phyloP scores from a whole-genome alignment of 2,113 vertebrate species.

The Chloropsis hardwickii region DNA sequence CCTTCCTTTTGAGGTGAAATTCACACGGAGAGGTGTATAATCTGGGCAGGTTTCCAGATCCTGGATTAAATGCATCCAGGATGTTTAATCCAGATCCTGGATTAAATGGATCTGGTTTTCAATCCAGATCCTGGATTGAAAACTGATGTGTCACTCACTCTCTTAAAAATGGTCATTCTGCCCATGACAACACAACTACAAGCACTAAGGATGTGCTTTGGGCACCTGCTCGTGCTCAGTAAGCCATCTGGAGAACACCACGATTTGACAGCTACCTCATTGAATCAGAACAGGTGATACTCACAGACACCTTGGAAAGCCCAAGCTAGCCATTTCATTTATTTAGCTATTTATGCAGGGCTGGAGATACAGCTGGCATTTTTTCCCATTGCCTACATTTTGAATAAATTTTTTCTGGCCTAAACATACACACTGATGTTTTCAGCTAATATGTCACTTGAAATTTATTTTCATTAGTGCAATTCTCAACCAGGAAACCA shows the following conservation, averaged over 20 bases:
- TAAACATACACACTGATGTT: neutral
- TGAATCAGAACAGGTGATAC: neutral
- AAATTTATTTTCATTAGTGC: constrained; percentile 2
- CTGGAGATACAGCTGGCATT: neutral
- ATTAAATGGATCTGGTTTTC: no score
- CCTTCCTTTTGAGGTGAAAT: neutral
- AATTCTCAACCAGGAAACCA: neutral
- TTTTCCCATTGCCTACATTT: neutral
- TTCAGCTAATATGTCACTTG: neutral
- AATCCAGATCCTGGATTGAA: no score
- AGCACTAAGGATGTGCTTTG: neutral
- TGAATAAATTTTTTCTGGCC: neutral
- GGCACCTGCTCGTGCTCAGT: neutral
- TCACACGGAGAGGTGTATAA: neutral
- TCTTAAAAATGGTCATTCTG: neutral
- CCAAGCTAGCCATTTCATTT: neutral
- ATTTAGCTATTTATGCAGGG: neutral
- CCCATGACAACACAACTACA: rapidly evolving
- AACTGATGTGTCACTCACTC: neutral
- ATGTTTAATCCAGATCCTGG: no score
- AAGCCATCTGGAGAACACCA: neutral
- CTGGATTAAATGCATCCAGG: no score
- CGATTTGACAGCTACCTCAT: neutral
- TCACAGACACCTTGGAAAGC: neutral
- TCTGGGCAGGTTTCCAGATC: neutral